Evolutionary conservation across 2,888 invertebrate genomes (phyloP).

Genomic region (Chironomus tentans): DNA sequence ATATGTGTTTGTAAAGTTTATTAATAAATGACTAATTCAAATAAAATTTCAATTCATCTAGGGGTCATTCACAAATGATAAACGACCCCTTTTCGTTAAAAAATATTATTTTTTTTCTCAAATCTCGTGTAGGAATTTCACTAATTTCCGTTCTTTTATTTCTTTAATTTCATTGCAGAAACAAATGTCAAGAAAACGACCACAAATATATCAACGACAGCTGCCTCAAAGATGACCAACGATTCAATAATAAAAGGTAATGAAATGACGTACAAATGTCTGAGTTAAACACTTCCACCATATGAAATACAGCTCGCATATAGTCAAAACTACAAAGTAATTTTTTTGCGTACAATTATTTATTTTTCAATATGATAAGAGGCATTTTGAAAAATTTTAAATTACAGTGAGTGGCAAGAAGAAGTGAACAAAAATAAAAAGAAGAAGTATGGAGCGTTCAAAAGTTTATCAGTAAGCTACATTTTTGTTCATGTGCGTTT

Average conservation of each 20-base stretch:
- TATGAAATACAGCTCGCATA: too few relatives aligned
- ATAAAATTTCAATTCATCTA: too few relatives aligned
- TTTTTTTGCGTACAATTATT: not conserved
- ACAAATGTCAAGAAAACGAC: slow-evolving; percentile 15
- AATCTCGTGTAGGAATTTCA: not conserved
- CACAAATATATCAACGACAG: slow-evolving; percentile 1
- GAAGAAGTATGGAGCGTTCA: not conserved
- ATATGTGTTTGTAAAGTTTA: too few relatives aligned
- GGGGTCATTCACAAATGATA: too few relatives aligned
- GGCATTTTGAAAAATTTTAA: not conserved
- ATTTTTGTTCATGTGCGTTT: not conserved
- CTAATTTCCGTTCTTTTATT: slow-evolving; percentile 6
- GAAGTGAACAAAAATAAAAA: too few relatives aligned
- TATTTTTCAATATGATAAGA: not conserved
- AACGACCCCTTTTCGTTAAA: too few relatives aligned
- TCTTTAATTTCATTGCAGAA: not conserved
- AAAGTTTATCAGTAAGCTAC: not conserved
- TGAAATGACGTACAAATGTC: not conserved
- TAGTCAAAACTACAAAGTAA: not conserved
- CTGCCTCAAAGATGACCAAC: slow-evolving; percentile 6
- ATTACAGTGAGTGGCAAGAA: too few relatives aligned
- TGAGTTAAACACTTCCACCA: too few relatives aligned
- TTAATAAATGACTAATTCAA: too few relatives aligned
- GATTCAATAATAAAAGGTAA: slow-evolving; percentile 18
- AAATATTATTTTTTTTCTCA: too few relatives aligned